Base-by-base conservation (phyloP, 2,113 vertebrate genomes). In the Polypterus bichir region DNA sequence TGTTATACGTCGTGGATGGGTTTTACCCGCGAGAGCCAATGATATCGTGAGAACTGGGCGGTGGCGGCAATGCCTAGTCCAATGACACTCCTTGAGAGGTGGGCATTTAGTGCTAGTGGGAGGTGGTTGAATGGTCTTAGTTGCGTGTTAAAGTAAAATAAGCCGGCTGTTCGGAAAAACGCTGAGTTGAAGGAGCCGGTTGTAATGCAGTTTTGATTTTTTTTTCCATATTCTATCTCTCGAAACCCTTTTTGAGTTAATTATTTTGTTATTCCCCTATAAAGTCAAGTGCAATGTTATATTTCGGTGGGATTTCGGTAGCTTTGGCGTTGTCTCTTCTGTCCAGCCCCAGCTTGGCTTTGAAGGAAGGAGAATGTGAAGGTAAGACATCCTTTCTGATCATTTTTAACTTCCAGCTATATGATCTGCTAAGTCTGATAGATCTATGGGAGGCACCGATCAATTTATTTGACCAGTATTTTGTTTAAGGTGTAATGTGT, bases 341-440 rank as follows among this genome's bases (percentile, higher is more conserved):
- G 47, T 86, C 83, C 1, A 78, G 72, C 46, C 56, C 68, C 3
- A 55, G 64, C 44, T 79, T 76, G 63, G 79, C 86, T 49, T 74
- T 94, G 66, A 86, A 82, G 9, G 85, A 89, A 3, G 91, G 91
- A 61, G 91, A 94, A 3, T 94, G 93, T 75, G 93, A 94, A 88
- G 93, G 93, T 94, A 79, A 76, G 87, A 51, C 9, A 51, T 51
- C 9, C 9, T 9, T 3, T 51, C 74, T 66, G 48, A 7, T 62
- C 55, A 10, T 9, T 62, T 9, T 63, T 10, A 51, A 27, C 6
- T 6, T 46, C 49, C 58, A 7, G 47, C 6, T 64, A 5, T 45
- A 5, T 49, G 11, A 6, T 4, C 55, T 3, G 5, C 49, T 44
- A 51, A 7, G 2, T 5, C 6, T 54, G 9, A 9, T 54, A 11